Evolutionary conservation across 2,888 invertebrate genomes (phyloP).

Genomic region (Dicyrtoma fusca): DNA sequence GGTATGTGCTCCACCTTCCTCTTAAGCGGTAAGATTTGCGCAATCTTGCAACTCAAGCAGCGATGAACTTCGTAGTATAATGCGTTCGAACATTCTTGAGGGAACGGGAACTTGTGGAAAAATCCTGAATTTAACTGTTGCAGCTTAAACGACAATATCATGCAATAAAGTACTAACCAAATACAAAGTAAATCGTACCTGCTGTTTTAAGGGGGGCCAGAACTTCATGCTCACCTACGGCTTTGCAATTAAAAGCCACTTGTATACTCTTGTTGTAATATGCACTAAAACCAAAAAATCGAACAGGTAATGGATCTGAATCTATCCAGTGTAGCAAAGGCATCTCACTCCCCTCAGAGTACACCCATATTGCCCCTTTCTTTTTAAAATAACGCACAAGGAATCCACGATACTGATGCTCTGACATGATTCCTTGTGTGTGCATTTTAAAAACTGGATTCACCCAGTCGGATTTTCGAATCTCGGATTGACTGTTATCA

Average conservation of each 20-base stretch:
- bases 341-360: conserved; percentile 4
- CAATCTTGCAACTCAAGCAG: no score
- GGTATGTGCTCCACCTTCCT: no score
- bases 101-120: no score
- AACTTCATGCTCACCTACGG: conserved; percentile 30
- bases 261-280: conserved; percentile 34
- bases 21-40: no score
- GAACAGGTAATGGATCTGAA: conserved; percentile 39
- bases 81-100: no score
- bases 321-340: conserved; percentile 46
- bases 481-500: conserved; percentile 45
- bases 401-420: conserved; percentile 44
- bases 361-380: not conserved
- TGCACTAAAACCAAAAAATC: conserved; percentile 45
- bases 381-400: conserved; percentile 33
- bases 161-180: no score
- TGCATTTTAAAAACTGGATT: conserved; percentile 43
- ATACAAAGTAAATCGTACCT: no score
- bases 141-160: no score
- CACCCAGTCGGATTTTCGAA: conserved; percentile 31
- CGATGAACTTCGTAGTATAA: no score
- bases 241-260: conserved; percentile 50
- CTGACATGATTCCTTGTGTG: conserved; percentile 47
- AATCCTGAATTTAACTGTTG: no score
- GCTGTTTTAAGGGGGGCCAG: conserved; percentile 32